Evolutionary conservation across 2,113 vertebrate genomes (phyloP).

Genomic region (Zosterops japonicus): DNA sequence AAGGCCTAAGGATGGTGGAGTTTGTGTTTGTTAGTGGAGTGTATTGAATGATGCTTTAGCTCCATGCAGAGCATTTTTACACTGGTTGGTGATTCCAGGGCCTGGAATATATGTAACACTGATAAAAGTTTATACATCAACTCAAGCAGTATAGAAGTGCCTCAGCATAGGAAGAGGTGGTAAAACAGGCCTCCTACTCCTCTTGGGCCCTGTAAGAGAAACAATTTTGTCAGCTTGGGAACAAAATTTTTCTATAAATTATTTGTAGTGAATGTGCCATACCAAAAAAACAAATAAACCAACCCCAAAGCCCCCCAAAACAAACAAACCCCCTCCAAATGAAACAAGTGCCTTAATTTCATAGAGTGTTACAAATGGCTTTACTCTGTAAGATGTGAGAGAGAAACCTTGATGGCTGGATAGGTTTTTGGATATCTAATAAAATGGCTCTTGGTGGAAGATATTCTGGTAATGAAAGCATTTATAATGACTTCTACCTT

Average conservation of each 20-base stretch:
- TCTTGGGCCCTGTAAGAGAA: background rate
- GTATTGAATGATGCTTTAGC: background rate
- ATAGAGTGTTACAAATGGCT: background rate
- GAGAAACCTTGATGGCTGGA: background rate
- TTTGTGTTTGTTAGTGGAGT: fast-evolving
- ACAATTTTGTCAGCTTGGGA: background rate
- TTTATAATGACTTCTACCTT: background rate
- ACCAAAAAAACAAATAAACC: background rate
- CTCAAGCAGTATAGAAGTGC: background rate
- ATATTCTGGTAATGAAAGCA: background rate
- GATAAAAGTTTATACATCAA: background rate
- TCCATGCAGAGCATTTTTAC: background rate
- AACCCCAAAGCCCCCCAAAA: background rate
- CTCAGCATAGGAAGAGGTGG: background rate
- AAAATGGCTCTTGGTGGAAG: background rate
- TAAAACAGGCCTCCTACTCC: background rate
- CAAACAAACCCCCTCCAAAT: background rate
- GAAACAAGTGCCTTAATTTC: background rate
- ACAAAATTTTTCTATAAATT: background rate
- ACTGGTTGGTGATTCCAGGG: background rate
- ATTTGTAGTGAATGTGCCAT: background rate
- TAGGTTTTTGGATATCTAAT: background rate
- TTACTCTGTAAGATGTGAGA: background rate
- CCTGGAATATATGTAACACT: background rate
- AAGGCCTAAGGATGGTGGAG: background rate